A percentile compares a stretch with the other conserved stretches of the same genome.
Evolutionary conservation across 2,888 invertebrate species (phyloP).

Genomic region (Acanthacorydalis orientalis): DNA sequence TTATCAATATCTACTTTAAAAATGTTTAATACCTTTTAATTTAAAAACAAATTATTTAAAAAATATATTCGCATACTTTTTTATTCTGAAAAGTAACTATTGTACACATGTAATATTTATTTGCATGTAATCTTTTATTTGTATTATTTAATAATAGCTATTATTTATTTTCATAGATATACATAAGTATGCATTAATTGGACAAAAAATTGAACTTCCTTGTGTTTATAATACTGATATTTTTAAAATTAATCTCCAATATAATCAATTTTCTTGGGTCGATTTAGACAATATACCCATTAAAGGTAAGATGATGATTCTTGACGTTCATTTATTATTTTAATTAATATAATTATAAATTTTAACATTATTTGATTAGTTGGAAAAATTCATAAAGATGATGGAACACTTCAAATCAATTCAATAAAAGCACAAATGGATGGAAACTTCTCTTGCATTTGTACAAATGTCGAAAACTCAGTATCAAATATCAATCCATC

Average conservation of each 20-base stretch:
- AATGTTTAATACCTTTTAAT: no score
- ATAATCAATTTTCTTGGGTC: constrained; percentile 12
- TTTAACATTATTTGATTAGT: constrained; percentile 7
- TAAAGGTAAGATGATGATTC: constrained; percentile 11
- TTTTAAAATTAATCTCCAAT: constrained; percentile 8
- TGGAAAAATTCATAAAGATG: constrained; percentile 14
- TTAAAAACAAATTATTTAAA: no score
- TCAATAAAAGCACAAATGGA: constrained; percentile 19
- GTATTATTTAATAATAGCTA: constrained; percentile 1
- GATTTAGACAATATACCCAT: constrained; percentile 12
- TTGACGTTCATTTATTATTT: neutral
- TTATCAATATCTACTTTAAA: no score
- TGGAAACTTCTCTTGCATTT: constrained; percentile 23
- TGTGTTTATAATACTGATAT: constrained; percentile 10
- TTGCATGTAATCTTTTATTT: no score
- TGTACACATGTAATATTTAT: no score
- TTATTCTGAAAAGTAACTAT: no score
- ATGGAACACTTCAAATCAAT: constrained; percentile 17
- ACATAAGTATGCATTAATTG: constrained; percentile 14
- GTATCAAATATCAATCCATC: neutral
- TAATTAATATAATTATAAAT: neutral
- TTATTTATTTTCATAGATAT: constrained; percentile 11
- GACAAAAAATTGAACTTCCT: constrained; percentile 13
- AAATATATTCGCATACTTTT: no score
- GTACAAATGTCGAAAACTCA: constrained; percentile 11